These are phyloP conservation scores for Gryon sp. DNA, from an alignment of 1,140 invertebrate species.

Conservation along the genomic window DNA sequence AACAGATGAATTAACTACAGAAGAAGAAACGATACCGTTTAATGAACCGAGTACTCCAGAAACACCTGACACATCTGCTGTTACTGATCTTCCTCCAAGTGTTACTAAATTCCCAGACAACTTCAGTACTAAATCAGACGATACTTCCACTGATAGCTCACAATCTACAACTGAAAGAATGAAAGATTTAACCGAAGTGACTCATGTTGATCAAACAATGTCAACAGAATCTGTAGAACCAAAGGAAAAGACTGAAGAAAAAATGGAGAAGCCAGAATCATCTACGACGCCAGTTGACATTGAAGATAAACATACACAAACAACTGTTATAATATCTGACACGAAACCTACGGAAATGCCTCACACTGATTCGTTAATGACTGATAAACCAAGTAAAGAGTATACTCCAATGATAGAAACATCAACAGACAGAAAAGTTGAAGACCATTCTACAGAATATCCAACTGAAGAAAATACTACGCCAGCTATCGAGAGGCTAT, in stretches of 20 bases:
- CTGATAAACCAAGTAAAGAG: conserved; percentile 35
- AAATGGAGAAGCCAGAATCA: conserved; percentile 21
- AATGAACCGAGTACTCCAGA: conserved; percentile 23
- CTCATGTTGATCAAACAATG: conserved; percentile 51
- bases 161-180: conserved; percentile 18
- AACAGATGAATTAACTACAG: conserved; percentile 15
- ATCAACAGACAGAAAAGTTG: conserved; percentile 32
- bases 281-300: background rate
- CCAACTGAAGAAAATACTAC: conserved; percentile 9
- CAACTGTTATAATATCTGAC: conserved; percentile 22
- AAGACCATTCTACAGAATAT: conserved; percentile 22
- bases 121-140: conserved; percentile 4
- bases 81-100: no score
- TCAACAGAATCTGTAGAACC: conserved; percentile 62
- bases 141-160: conserved; percentile 21
- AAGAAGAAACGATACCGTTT: conserved; percentile 16
- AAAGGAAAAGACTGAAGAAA: conserved; percentile 60
- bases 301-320: conserved; percentile 17
- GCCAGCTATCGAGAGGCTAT: no score
- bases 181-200: conserved; percentile 25
- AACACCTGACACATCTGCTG: conserved; percentile 10
- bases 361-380: conserved; percentile 38
- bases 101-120: conserved; percentile 28
- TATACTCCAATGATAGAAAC: conserved; percentile 13
- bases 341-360: conserved; percentile 55